Percentiles rank a stretch among this genome's conserved stretches.
phyloP scores from a whole-genome alignment of 2,797 vertebrate species.

The Craterocephalus amniculus region DNA sequence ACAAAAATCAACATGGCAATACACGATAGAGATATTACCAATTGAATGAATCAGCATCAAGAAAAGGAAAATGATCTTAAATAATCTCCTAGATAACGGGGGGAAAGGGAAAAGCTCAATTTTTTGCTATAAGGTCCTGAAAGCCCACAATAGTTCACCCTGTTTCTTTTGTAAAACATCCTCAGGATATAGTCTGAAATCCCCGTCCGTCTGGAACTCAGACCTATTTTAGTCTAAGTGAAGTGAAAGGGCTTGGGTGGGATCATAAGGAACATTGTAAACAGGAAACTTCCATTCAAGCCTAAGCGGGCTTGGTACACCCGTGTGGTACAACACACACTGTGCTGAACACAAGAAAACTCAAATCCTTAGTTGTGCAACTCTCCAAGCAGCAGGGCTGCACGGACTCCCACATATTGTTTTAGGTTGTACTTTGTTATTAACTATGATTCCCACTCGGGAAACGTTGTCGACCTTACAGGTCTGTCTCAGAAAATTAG shows the following conservation, averaged over 20 bases:
- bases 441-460: slow-evolving; percentile 3
- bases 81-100: neutral
- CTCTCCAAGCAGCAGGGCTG: neutral
- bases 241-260: slow-evolving; percentile 72
- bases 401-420: neutral
- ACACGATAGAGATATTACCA: neutral
- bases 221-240: slow-evolving; percentile 57
- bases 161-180: slow-evolving; percentile 80
- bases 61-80: neutral
- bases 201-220: slow-evolving; percentile 53
- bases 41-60: neutral
- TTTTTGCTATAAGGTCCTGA: slow-evolving; percentile 37
- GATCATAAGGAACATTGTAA: slow-evolving; percentile 72
- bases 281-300: slow-evolving; percentile 78
- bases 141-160: slow-evolving; percentile 57
- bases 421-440: neutral
- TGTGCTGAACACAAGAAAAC: slow-evolving; percentile 11
- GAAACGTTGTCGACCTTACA: neutral
- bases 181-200: slow-evolving; percentile 79
- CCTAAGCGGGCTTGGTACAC: slow-evolving; percentile 5
- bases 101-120: slow-evolving; percentile 40
- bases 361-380: neutral
- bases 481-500: too few species aligned
- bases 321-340: slow-evolving; percentile 6
- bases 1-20: neutral